Evolutionary conservation across 2,797 vertebrate species (phyloP).

Genomic region (Malurus splendens): DNA sequence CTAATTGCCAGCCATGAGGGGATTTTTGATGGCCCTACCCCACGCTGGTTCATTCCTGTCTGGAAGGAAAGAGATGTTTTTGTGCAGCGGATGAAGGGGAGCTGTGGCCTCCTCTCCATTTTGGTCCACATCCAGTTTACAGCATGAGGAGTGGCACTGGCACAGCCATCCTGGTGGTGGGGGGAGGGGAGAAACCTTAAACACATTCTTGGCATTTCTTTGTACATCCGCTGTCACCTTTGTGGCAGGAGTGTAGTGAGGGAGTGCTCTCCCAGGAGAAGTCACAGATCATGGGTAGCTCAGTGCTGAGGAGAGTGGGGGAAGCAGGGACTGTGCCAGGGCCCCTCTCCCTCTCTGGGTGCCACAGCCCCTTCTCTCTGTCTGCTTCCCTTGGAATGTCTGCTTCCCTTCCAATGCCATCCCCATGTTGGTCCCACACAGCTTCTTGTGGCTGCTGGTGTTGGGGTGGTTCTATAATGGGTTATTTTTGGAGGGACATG

Average conservation of each 20-base stretch:
- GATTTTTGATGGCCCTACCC: background rate
- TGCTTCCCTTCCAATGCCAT: background rate
- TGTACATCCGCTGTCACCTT: background rate
- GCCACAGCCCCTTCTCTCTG: background rate
- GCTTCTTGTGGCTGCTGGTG: fast-evolving
- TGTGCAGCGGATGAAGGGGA: background rate
- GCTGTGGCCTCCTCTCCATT: background rate
- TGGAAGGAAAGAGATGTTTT: background rate
- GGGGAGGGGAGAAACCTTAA: background rate
- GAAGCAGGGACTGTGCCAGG: background rate
- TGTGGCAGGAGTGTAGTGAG: background rate
- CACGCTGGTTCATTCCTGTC: background rate
- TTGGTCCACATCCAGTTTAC: background rate
- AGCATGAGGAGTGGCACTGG: background rate
- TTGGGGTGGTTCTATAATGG: background rate
- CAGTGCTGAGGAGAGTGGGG: fast-evolving
- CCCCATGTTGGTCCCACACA: fast-evolving
- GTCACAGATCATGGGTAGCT: background rate
- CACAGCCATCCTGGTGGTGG: background rate
- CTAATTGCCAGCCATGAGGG: background rate
- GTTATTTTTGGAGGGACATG: background rate
- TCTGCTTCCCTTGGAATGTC: background rate
- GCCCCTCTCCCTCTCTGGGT: background rate
- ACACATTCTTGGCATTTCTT: background rate
- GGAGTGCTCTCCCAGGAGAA: background rate